Evolutionary conservation across 1,140 invertebrate species (phyloP).

Genomic region (Bursaphelenchus mucronatus): DNA sequence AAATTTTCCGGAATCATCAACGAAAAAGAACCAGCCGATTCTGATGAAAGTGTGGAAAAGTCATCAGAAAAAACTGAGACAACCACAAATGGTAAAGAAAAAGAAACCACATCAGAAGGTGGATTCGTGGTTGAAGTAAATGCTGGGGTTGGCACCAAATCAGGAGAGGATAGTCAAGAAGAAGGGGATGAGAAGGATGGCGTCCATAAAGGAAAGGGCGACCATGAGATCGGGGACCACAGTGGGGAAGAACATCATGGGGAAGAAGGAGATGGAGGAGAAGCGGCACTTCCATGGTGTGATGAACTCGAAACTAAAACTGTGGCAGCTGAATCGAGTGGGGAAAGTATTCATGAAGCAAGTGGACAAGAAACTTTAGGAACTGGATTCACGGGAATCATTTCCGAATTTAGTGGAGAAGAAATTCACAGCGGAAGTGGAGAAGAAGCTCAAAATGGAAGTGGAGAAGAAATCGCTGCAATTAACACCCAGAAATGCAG

Average conservation of each 20-base stretch:
- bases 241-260: neutral
- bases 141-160: neutral
- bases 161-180: constrained; percentile 18
- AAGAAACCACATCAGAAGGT: constrained; percentile 4
- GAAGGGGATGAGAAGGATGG: neutral
- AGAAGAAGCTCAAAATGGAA: neutral
- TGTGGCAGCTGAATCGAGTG: constrained; percentile 8
- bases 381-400: too few species aligned
- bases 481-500: too few species aligned
- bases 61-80: constrained; percentile 11
- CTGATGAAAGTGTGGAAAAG: neutral
- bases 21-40: neutral
- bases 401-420: constrained; percentile 7
- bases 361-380: neutral
- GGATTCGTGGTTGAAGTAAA: constrained; percentile 5
- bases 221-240: neutral
- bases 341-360: neutral
- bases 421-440: constrained; percentile 2
- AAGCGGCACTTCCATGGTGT: neutral
- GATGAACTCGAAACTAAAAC: neutral
- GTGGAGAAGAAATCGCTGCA: neutral
- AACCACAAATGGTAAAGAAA: constrained; percentile 5
- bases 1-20: neutral
- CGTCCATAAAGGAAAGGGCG: neutral
- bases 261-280: constrained; percentile 2